These are phyloP conservation scores for Pelobates cultripes DNA, from an alignment of 2,797 vertebrate genomes.

Conservation along the genomic window DNA sequence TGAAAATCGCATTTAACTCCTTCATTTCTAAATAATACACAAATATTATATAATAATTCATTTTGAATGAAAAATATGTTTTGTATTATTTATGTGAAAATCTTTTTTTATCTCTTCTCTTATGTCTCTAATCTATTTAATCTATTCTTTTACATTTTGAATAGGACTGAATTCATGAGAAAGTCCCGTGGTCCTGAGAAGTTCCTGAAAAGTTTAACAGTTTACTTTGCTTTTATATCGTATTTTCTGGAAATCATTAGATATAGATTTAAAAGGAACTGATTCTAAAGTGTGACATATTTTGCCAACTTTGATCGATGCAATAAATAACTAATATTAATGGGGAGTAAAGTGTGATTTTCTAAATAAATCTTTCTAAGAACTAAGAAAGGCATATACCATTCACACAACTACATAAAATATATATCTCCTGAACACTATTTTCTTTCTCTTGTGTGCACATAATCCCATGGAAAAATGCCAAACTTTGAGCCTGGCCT, in stretches of 20 bases:
- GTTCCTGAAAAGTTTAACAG: too few species aligned
- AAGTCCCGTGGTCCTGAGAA: neutral
- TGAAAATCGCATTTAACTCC: too few species aligned
- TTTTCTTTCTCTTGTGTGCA: constrained; percentile 44
- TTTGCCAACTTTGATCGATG: neutral
- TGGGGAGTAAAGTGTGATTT: neutral
- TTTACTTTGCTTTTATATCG: neutral
- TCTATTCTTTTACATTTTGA: neutral
- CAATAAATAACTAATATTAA: neutral
- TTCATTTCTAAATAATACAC: too few species aligned
- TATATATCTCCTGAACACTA: constrained; percentile 12
- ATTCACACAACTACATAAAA: constrained; percentile 10
- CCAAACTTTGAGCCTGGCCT: constrained; percentile 43
- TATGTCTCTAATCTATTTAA: too few species aligned
- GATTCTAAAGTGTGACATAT: neutral
- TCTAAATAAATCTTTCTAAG: too few species aligned
- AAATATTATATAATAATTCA: too few species aligned
- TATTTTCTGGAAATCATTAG: neutral
- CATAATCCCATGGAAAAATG: constrained; percentile 47
- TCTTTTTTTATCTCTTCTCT: too few species aligned
- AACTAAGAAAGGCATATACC: constrained; percentile 4
- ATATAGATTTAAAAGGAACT: neutral
- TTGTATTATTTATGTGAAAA: too few species aligned
- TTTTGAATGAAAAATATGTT: too few species aligned
- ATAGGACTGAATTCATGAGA: neutral